Evolutionary conservation across 2,888 invertebrate species (phyloP).

Genomic region (Cheiracanthium punctorium): DNA sequence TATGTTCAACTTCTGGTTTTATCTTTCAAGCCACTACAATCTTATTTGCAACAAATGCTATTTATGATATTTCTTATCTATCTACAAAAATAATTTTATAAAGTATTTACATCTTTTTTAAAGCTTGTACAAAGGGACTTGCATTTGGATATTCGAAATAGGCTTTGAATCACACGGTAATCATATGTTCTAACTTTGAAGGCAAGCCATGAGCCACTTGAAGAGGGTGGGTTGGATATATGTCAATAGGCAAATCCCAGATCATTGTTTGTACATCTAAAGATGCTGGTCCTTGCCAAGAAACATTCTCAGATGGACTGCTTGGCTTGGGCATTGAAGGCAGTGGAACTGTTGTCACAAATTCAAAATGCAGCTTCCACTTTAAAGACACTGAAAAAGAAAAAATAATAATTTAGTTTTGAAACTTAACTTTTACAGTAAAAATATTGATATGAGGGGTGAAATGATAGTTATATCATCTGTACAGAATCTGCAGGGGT

Average conservation of each 20-base stretch:
- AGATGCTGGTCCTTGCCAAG: constrained; percentile 89
- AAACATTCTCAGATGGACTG: constrained; percentile 79
- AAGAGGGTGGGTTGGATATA: constrained; percentile 90
- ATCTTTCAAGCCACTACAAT: no score
- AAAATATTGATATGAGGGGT: no score
- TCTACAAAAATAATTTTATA: no score
- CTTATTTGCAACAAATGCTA: no score
- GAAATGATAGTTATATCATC: no score
- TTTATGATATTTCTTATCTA: no score
- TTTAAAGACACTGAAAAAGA: constrained; percentile 86
- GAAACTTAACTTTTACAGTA: no score
- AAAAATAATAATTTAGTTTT: constrained; percentile 21
- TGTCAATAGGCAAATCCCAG: constrained; percentile 96
- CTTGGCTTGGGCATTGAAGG: constrained; percentile 76
- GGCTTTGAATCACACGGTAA: constrained; percentile 35
- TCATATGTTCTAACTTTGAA: constrained; percentile 60
- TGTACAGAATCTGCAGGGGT: no score
- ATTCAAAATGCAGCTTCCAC: constrained; percentile 98
- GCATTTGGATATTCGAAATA: no score
- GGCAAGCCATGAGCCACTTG: constrained; percentile 72
- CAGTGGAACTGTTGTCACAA: constrained; percentile 85
- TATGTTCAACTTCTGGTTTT: no score
- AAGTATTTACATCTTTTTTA: no score
- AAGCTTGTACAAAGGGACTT: no score
- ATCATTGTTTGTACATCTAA: constrained; percentile 98